A percentile compares a stretch with the other conserved stretches of the same genome.
These are phyloP conservation scores for Drosophila persimilis DNA, from an alignment of 1,140 invertebrate genomes.

Conservation along the genomic window DNA sequence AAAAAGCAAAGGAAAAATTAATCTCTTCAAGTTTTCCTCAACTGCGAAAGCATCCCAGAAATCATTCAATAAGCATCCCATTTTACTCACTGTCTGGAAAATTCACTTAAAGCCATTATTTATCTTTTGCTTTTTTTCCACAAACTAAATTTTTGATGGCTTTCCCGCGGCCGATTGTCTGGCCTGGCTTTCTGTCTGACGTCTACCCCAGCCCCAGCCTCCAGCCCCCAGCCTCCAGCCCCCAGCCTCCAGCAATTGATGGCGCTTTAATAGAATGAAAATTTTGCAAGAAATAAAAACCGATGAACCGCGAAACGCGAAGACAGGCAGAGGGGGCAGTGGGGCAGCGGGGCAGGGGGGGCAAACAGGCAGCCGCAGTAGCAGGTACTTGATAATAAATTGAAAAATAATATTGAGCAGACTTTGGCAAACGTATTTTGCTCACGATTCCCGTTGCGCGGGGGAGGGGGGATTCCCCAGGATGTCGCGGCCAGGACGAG, in stretches of 20 bases:
- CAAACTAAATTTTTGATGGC: slow-evolving; percentile 35
- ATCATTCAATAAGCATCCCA: too few relatives aligned
- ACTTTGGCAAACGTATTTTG: slow-evolving; percentile 44
- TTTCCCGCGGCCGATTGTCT: not conserved
- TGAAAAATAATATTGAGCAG: slow-evolving; percentile 75
- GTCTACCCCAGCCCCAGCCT: slow-evolving; percentile 14
- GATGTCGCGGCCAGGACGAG: slow-evolving; percentile 36
- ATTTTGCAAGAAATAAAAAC: slow-evolving; percentile 50
- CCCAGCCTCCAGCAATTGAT: slow-evolving; percentile 42
- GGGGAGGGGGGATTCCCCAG: slow-evolving; percentile 17
- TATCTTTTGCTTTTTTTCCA: slow-evolving; percentile 20
- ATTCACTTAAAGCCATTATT: slow-evolving; percentile 59
- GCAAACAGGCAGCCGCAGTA: slow-evolving; percentile 4
- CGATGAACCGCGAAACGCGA: slow-evolving; percentile 39
- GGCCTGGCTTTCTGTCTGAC: slow-evolving; percentile 12
- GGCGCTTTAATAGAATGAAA: slow-evolving; percentile 70
- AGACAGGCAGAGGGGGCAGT: slow-evolving; percentile 7
- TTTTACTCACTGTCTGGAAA: slow-evolving; percentile 15
- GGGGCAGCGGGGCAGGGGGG: slow-evolving; percentile 1
- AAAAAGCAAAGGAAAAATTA: too few relatives aligned
- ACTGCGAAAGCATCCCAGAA: too few relatives aligned
- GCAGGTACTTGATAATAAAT: slow-evolving; percentile 76
- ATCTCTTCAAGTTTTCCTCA: too few relatives aligned
- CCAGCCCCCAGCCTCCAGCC: too few relatives aligned
- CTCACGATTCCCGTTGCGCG: not conserved